Evolutionary conservation across 2,888 invertebrate genomes (phyloP).

Genomic region (Tetragonula carbonaria): DNA sequence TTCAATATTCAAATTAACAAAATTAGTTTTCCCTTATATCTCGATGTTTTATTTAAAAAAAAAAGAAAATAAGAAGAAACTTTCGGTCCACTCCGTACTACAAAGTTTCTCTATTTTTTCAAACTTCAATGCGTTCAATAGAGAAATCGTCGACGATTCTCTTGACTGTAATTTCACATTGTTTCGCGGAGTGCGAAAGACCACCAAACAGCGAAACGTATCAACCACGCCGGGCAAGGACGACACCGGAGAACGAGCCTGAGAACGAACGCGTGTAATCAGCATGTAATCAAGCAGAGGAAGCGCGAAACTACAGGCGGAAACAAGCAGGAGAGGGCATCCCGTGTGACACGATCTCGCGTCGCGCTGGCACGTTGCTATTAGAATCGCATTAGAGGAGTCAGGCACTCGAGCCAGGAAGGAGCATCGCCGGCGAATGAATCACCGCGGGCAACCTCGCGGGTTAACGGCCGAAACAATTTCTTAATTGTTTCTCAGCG

Average conservation of each 20-base stretch:
- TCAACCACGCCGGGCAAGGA: neutral
- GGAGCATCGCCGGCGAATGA: slow-evolving; percentile 43
- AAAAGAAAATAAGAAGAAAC: too few relatives aligned
- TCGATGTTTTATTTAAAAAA: too few relatives aligned
- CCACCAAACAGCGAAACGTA: too few relatives aligned
- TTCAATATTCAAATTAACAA: too few relatives aligned
- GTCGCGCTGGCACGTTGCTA: slow-evolving; percentile 56
- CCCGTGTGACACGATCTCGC: slow-evolving; percentile 19
- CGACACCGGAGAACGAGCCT: neutral
- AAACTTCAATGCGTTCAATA: too few relatives aligned
- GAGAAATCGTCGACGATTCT: too few relatives aligned
- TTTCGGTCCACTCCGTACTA: too few relatives aligned
- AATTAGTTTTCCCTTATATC: too few relatives aligned
- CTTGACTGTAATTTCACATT: neutral
- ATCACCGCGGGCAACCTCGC: slow-evolving; percentile 61
- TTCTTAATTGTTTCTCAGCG: slow-evolving; percentile 68
- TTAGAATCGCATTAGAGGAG: slow-evolving; percentile 72
- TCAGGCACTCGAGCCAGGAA: slow-evolving; percentile 38
- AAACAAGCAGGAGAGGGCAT: slow-evolving; percentile 19
- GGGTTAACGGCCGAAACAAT: slow-evolving; percentile 70
- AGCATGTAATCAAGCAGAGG: slow-evolving; percentile 46
- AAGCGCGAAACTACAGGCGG: slow-evolving; percentile 56
- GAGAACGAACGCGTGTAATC: slow-evolving; percentile 45
- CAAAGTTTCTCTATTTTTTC: too few relatives aligned
- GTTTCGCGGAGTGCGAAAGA: neutral